These are phyloP conservation scores for Ferdinandea cuprea DNA, from an alignment of 2,888 invertebrate species.

Conservation along the genomic window DNA sequence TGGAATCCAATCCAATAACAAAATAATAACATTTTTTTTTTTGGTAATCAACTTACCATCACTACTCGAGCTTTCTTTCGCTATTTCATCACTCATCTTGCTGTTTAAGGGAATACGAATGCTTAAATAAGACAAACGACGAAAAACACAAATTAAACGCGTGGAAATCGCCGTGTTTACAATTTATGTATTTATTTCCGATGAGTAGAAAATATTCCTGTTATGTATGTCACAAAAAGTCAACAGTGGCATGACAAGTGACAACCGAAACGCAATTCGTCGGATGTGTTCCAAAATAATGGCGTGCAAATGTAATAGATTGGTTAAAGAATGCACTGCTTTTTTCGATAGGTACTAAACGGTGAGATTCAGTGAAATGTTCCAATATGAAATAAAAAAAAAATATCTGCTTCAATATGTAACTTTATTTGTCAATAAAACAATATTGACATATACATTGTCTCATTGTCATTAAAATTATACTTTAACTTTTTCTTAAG, in stretches of 20 bases:
- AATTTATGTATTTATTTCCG: background rate
- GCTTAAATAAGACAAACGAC: conserved; percentile 20
- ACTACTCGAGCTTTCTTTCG: conserved; percentile 2
- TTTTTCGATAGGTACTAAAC: too few species aligned
- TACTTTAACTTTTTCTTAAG: too few species aligned
- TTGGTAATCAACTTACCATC: conserved; percentile 15
- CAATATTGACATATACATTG: too few species aligned
- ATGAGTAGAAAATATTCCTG: conserved; percentile 36
- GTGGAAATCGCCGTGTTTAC: conserved; percentile 53
- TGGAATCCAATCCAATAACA: background rate
- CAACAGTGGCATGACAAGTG: background rate
- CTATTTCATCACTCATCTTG: conserved; percentile 41
- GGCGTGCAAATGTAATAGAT: conserved; percentile 4
- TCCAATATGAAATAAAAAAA: too few species aligned
- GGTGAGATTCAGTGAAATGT: too few species aligned
- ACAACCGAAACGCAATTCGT: background rate
- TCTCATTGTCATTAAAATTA: too few species aligned
- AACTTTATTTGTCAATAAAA: too few species aligned
- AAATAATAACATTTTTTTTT: background rate
- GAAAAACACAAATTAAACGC: background rate
- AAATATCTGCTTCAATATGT: too few species aligned
- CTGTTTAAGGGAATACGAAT: conserved; percentile 7
- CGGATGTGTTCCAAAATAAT: background rate
- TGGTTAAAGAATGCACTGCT: background rate
- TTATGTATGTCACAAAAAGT: too few species aligned